These are phyloP conservation scores for Ceratosolen solmsi DNA, from an alignment of 1,140 invertebrate genomes.

Conservation along the genomic window DNA sequence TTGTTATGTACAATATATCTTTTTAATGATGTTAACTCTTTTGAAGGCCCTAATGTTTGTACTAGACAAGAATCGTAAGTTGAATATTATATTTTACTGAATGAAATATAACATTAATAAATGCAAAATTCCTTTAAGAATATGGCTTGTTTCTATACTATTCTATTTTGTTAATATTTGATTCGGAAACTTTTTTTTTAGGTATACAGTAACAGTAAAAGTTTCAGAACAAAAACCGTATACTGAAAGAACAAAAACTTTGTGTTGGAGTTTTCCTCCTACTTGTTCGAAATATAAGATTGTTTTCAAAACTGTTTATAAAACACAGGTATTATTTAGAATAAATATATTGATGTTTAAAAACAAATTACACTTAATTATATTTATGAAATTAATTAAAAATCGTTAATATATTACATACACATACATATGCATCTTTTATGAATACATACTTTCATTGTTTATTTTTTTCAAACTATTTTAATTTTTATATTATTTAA, in stretches of 20 bases:
- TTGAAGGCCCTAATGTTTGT: conserved; percentile 70
- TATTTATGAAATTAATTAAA: no score
- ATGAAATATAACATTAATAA: background rate
- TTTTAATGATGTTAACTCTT: conserved; percentile 33
- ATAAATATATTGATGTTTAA: no score
- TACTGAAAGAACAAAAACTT: conserved; percentile 84
- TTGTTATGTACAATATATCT: background rate
- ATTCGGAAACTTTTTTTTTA: conserved; percentile 70
- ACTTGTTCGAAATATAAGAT: conserved; percentile 90
- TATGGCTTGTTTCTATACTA: no score
- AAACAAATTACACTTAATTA: background rate
- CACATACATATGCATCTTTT: no score
- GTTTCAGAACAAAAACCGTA: conserved; percentile 86
- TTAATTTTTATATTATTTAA: no score
- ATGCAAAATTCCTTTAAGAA: background rate
- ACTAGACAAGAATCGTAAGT: conserved; percentile 66
- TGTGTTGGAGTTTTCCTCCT: conserved; percentile 88
- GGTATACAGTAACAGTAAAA: conserved; percentile 81
- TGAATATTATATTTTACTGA: background rate
- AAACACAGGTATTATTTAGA: conserved; percentile 74
- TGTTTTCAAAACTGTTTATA: conserved; percentile 81
- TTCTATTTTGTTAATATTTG: no score
- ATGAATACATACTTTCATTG: background rate
- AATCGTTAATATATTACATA: no score
- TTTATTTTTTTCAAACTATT: background rate